These are phyloP conservation scores for Propsilocerus akamusi DNA, from an alignment of 1,140 invertebrate genomes.

Conservation along the genomic window DNA sequence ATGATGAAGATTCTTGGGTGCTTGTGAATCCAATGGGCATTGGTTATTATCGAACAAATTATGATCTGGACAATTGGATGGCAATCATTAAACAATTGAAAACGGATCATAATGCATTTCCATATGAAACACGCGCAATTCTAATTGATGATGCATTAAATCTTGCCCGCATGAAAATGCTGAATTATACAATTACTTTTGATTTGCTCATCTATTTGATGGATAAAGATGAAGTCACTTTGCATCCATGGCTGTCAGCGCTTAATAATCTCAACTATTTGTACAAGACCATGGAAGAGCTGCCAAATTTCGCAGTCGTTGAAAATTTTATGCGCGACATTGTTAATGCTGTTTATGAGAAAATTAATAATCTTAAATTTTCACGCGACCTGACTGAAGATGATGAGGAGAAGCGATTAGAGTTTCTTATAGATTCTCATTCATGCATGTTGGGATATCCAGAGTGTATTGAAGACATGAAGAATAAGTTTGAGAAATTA, in stretches of 20 bases:
- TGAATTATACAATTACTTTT: not conserved
- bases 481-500: not conserved
- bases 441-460: not conserved
- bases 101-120: not conserved
- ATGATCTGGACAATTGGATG: not conserved
- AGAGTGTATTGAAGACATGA: not conserved
- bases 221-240: not conserved
- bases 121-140: not conserved
- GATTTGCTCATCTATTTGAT: not conserved
- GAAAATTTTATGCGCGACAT: not conserved
- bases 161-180: not conserved
- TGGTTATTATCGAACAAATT: not conserved
- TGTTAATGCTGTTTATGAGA: not conserved
- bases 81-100: not conserved
- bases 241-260: not conserved
- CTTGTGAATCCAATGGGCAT: not conserved
- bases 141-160: not conserved
- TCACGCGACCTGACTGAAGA: not conserved
- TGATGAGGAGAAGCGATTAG: not conserved
- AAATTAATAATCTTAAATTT: not conserved
- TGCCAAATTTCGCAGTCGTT: not conserved
- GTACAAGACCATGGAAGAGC: not conserved
- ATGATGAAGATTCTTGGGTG: not conserved
- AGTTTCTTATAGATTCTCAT: not conserved
- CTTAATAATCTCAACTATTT: not conserved